phyloP scores from a whole-genome alignment of 2,113 vertebrate genomes.

The Bos javanicus region DNA sequence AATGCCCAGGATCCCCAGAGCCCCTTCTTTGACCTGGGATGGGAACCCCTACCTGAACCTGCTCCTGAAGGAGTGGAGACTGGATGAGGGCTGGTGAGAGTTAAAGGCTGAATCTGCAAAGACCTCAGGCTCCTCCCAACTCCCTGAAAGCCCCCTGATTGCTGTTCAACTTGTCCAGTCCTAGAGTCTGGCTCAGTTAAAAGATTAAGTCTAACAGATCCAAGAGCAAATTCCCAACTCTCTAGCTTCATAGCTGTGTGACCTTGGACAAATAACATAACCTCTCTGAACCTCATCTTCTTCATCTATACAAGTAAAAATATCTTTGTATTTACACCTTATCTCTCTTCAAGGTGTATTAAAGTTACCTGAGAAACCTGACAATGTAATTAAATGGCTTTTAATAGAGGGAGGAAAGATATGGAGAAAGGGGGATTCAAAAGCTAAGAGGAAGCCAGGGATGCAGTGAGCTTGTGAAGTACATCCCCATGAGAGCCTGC shows the following conservation, averaged over 20 bases:
- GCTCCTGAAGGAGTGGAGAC: background rate
- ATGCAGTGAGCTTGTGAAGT: background rate
- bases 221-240: background rate
- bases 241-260: background rate
- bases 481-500: background rate
- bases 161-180: background rate
- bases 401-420: background rate
- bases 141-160: background rate
- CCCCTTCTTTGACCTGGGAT: background rate
- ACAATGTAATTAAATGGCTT: background rate
- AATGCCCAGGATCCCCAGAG: background rate
- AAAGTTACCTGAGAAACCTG: background rate
- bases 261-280: background rate
- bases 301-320: background rate
- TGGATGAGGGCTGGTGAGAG: background rate
- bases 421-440: background rate
- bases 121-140: background rate
- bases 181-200: background rate
- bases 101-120: background rate
- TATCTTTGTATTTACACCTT: background rate
- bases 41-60: background rate
- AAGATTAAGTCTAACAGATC: conserved; percentile 9
- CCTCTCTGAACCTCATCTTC: background rate
- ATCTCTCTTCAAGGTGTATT: background rate
- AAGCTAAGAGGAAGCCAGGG: background rate